Percentiles rank a stretch among this genome's conserved stretches.
Conservation (phyloP, 2,888 invertebrate genomes). For the Acanthopleura granulata region DNA sequence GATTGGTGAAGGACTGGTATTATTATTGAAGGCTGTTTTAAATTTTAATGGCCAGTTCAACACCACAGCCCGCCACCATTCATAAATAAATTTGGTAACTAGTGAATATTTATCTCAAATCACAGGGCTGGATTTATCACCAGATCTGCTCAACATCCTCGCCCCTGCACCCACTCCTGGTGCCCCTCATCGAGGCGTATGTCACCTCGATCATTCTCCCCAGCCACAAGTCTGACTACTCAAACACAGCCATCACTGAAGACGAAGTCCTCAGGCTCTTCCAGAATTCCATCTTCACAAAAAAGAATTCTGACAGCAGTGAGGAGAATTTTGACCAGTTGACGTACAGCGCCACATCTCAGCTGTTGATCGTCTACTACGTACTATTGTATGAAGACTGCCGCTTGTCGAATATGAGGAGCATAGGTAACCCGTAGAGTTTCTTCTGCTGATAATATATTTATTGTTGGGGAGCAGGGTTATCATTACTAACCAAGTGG, state of each 20-base stretch:
- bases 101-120: constrained; percentile 13
- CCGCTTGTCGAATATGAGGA: constrained; percentile 74
- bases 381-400: constrained; percentile 92
- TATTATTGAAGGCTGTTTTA: too few species aligned
- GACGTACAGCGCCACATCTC: constrained; percentile 78
- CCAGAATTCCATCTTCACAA: constrained; percentile 51
- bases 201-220: constrained; percentile 86
- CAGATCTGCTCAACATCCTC: constrained; percentile 90
- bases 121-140: constrained; percentile 86
- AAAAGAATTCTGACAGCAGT: constrained; percentile 5
- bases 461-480: too few species aligned
- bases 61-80: too few species aligned
- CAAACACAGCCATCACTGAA: constrained; percentile 92
- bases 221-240: constrained; percentile 74
- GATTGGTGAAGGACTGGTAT: too few species aligned
- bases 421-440: constrained; percentile 49
- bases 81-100: too few species aligned
- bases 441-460: too few species aligned
- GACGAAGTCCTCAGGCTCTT: constrained; percentile 80
- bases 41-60: too few species aligned
- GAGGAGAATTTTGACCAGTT: constrained; percentile 67
- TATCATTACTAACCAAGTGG: too few species aligned
- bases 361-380: constrained; percentile 91
- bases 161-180: constrained; percentile 94
- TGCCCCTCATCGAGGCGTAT: constrained; percentile 93